Conservation (phyloP, 2,888 invertebrate genomes). For the Cantharis rufa region DNA sequence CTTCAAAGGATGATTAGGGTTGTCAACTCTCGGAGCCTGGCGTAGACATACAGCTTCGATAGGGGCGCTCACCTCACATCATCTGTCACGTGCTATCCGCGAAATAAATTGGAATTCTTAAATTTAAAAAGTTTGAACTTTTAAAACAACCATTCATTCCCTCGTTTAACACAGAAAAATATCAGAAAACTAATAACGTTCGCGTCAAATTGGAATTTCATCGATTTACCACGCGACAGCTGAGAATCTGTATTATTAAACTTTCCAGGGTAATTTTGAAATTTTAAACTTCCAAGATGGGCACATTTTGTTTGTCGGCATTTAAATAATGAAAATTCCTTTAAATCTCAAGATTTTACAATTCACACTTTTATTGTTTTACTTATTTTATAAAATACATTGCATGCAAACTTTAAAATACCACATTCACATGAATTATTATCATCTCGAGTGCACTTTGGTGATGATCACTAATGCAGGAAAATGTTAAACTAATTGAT, state of each 20-base stretch:
- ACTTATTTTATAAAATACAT: background rate
- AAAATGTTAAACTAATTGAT: background rate
- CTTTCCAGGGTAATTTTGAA: slow-evolving; percentile 32
- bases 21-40: slow-evolving; percentile 27
- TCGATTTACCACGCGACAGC: slow-evolving; percentile 44
- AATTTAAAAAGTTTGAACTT: slow-evolving; percentile 43
- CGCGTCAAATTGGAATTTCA: slow-evolving; percentile 49
- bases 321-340: slow-evolving; percentile 34
- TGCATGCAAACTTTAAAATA: too few relatives aligned
- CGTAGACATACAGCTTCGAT: slow-evolving; percentile 30
- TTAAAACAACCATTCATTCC: slow-evolving; percentile 37
- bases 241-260: slow-evolving; percentile 44
- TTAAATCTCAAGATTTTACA: slow-evolving; percentile 21
- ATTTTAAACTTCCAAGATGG: slow-evolving; percentile 25
- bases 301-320: slow-evolving; percentile 26
- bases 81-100: slow-evolving; percentile 38
- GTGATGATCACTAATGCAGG: background rate
- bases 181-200: slow-evolving; percentile 43
- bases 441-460: background rate
- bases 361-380: slow-evolving; percentile 4
- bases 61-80: slow-evolving; percentile 31
- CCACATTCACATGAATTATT: too few relatives aligned
- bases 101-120: slow-evolving; percentile 42
- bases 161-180: slow-evolving; percentile 39
- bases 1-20: slow-evolving; percentile 27